Evolutionary conservation across 2,888 invertebrate genomes (phyloP).

Genomic region (Dromius quadrimaculatus): DNA sequence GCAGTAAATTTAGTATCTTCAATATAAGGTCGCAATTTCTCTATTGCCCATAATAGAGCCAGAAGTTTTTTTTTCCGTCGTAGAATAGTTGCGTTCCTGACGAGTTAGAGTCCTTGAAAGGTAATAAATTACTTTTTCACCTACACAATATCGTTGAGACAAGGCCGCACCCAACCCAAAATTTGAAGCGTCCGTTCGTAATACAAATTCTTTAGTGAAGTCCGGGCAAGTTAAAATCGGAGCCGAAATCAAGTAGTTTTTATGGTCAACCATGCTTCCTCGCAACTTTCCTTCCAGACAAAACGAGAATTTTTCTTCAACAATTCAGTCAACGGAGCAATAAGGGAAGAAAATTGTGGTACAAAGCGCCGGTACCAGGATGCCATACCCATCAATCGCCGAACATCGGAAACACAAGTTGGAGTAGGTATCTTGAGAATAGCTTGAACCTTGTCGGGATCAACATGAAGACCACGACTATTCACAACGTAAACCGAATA

Average conservation of each 20-base stretch:
- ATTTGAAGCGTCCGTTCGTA: neutral
- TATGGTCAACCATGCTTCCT: neutral
- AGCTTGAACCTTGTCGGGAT: conserved; percentile 47
- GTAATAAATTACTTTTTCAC: too few relatives aligned
- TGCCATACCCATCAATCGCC: conserved; percentile 46
- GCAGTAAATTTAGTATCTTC: conserved; percentile 22
- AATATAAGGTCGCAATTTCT: conserved; percentile 2
- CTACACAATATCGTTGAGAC: neutral
- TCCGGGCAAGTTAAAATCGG: conserved; percentile 15
- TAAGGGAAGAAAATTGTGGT: conserved; percentile 13
- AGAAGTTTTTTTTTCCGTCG: neutral
- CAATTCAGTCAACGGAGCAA: conserved; percentile 1
- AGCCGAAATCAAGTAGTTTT: conserved; percentile 1
- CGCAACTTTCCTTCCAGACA: neutral
- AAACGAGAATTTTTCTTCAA: conserved; percentile 2
- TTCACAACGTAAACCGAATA: conserved; percentile 58
- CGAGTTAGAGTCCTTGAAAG: neutral
- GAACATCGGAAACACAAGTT: conserved; percentile 16
- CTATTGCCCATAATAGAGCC: conserved; percentile 10
- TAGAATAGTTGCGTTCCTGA: neutral
- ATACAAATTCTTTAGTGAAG: neutral
- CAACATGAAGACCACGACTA: conserved; percentile 52
- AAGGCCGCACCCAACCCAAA: conserved; percentile 1
- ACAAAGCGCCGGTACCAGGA: conserved; percentile 41
- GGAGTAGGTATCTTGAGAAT: conserved; percentile 50